Percentiles rank a stretch among this genome's conserved stretches.
Evolutionary conservation across 2,888 invertebrate genomes (phyloP).

Genomic region (Neelides folsomi): DNA sequence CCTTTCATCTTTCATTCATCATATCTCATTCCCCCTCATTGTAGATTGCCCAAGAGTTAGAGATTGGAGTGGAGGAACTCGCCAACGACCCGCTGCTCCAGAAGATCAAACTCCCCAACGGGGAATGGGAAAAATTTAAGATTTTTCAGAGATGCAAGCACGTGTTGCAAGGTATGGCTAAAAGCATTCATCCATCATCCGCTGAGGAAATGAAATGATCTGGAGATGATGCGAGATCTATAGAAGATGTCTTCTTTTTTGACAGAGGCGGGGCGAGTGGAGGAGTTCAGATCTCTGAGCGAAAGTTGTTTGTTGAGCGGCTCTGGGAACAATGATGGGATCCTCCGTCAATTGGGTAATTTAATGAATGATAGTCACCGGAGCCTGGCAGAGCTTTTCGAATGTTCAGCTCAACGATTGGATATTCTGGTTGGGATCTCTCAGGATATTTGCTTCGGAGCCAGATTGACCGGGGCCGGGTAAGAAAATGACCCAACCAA

Average conservation of each 20-base stretch:
- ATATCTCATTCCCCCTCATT: background rate
- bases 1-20: too few relatives aligned
- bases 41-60: conserved; percentile 19
- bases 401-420: conserved; percentile 81
- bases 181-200: too few relatives aligned
- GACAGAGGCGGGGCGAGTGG: conserved; percentile 77
- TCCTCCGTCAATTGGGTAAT: conserved; percentile 51
- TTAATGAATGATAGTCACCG: conserved; percentile 81
- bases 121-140: conserved; percentile 45
- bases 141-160: conserved; percentile 75
- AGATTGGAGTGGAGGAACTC: conserved; percentile 13
- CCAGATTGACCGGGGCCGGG: conserved; percentile 92
- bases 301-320: conserved; percentile 23
- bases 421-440: conserved; percentile 68
- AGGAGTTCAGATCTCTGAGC: conserved; percentile 57
- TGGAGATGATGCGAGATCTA: too few relatives aligned
- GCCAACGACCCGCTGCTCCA: conserved; percentile 11
- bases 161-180: conserved; percentile 65
- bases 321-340: conserved; percentile 18
- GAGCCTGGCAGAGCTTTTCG: conserved; percentile 70
- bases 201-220: too few relatives aligned
- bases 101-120: conserved; percentile 17
- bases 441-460: conserved; percentile 55
- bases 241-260: too few relatives aligned
- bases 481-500: conserved; percentile 37